Percentiles rank a stretch among this genome's conserved stretches.
Evolutionary conservation across 2,888 invertebrate species (phyloP).

Genomic region (Philereme transversata): DNA sequence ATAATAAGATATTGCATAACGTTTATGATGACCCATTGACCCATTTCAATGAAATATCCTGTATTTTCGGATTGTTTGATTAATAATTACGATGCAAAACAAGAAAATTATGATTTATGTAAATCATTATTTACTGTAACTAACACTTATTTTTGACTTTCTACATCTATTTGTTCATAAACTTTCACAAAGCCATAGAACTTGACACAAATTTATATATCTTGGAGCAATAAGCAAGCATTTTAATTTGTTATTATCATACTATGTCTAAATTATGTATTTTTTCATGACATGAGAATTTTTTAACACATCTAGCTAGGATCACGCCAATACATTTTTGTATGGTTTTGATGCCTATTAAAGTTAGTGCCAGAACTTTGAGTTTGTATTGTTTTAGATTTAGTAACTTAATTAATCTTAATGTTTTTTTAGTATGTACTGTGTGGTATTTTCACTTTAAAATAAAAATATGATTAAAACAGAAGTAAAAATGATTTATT

Average conservation of each 20-base stretch:
- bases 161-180: constrained; percentile 1
- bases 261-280: constrained; percentile 37
- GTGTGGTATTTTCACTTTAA: constrained; percentile 17
- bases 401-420: constrained; percentile 22
- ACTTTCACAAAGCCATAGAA: constrained; percentile 7
- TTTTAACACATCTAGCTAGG: not conserved
- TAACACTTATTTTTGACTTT: not conserved
- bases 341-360: not conserved
- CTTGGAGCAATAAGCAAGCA: constrained; percentile 46
- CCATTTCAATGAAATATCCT: too few species aligned
- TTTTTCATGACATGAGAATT: constrained; percentile 45
- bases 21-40: too few species aligned
- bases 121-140: constrained; percentile 6
- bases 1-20: too few species aligned
- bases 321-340: too few species aligned
- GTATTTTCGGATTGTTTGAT: constrained; percentile 6
- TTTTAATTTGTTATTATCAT: constrained; percentile 59
- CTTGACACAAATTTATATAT: constrained; percentile 28
- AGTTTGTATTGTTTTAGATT: constrained; percentile 34
- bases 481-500: constrained; percentile 1
- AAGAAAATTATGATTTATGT: not conserved
- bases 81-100: constrained; percentile 7
- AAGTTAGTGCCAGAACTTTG: constrained; percentile 24
- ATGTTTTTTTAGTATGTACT: constrained; percentile 22
- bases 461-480: constrained; percentile 10